These are phyloP conservation scores for Thamnophis elegans DNA, from an alignment of 2,797 vertebrate genomes.

Conservation along the genomic window DNA sequence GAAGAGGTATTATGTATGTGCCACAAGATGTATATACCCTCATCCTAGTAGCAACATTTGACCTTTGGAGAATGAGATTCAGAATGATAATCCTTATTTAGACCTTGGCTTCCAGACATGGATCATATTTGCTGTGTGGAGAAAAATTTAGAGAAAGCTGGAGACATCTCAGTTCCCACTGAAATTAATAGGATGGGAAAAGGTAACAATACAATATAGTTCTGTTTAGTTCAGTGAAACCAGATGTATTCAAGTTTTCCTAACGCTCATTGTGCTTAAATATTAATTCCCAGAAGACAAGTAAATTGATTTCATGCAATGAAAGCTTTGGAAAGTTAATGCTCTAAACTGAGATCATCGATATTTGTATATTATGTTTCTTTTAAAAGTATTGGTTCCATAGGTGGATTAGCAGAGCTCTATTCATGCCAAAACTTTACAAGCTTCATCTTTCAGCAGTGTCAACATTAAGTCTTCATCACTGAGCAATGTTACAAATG, in stretches of 20 bases:
- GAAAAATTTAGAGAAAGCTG: background rate
- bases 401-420: background rate
- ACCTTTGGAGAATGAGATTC: background rate
- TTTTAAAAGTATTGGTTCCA: background rate
- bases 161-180: background rate
- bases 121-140: background rate
- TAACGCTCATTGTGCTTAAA: background rate
- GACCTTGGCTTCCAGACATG: background rate
- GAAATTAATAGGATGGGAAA: background rate
- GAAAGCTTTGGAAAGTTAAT: conserved; percentile 41
- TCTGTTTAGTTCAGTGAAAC: background rate
- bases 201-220: background rate
- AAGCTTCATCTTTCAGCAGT: background rate
- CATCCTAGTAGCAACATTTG: background rate
- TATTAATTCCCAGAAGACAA: conserved; percentile 18
- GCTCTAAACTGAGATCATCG: background rate
- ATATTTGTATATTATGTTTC: background rate
- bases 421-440: background rate
- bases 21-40: background rate
- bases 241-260: background rate
- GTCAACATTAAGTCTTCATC: background rate
- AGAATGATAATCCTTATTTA: background rate
- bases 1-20: background rate
- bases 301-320: conserved; percentile 36
- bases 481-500: background rate